Evolutionary conservation across 1,140 invertebrate species (phyloP).

Genomic region (Tetramorium simillimum): DNA sequence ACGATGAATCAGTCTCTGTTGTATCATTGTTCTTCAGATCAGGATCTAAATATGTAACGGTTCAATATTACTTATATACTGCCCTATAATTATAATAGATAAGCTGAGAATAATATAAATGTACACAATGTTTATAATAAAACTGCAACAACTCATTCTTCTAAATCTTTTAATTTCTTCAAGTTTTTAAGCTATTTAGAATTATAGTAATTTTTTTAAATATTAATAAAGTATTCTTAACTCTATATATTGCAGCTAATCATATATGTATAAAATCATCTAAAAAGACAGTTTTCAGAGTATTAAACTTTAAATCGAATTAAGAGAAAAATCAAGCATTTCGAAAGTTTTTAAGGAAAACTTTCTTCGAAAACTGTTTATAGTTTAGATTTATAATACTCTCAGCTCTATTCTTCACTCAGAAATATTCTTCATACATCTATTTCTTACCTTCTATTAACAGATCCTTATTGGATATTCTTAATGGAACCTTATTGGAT

Average conservation of each 20-base stretch:
- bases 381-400: not conserved
- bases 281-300: too few relatives aligned
- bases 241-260: not conserved
- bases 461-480: too few relatives aligned
- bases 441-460: not conserved
- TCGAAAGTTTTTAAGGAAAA: not conserved
- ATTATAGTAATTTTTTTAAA: not conserved
- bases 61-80: not conserved
- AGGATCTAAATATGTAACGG: not conserved
- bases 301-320: too few relatives aligned
- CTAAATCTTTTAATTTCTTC: not conserved
- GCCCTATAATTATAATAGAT: not conserved
- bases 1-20: not conserved
- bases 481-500: too few relatives aligned
- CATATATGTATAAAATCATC: not conserved
- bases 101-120: not conserved
- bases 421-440: too few relatives aligned
- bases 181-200: not conserved
- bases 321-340: too few relatives aligned
- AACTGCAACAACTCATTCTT: not conserved
- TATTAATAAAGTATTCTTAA: not conserved
- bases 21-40: not conserved
- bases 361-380: not conserved
- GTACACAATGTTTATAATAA: not conserved
- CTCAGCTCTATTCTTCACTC: not conserved